These are phyloP conservation scores for Zonotrichia leucophrys DNA, from an alignment of 2,113 vertebrate genomes.

Conservation along the genomic window DNA sequence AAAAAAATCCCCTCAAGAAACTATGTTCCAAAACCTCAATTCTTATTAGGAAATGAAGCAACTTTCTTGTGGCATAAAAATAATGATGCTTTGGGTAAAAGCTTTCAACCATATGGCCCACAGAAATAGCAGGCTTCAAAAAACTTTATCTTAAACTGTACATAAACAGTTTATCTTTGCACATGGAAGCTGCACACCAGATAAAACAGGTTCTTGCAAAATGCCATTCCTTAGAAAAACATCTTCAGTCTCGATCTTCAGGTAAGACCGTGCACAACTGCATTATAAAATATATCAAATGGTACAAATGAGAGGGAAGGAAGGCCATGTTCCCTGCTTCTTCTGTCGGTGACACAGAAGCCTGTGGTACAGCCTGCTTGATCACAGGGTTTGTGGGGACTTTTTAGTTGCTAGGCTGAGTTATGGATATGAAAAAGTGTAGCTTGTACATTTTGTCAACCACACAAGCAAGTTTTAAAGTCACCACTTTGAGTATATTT, in stretches of 20 bases:
- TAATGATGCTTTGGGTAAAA: neutral
- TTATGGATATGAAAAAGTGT: neutral
- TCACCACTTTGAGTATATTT: neutral
- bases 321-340: fast-evolving
- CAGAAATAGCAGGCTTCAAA: neutral
- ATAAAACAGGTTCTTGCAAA: neutral
- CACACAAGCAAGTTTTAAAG: neutral
- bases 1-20: neutral
- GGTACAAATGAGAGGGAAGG: fast-evolving
- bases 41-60: neutral
- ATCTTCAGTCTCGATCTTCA: neutral
- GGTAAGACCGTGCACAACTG: neutral
- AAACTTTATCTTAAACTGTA: neutral
- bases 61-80: neutral
- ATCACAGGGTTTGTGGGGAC: neutral
- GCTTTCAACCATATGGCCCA: neutral
- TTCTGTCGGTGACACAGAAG: neutral
- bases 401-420: neutral
- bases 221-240: neutral
- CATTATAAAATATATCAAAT: neutral
- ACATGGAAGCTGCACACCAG: neutral
- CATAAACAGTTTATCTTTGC: neutral
- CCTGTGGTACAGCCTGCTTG: neutral
- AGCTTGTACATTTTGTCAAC: neutral
- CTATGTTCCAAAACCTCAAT: neutral